Evolutionary conservation across 2,113 vertebrate genomes (phyloP).

Genomic region (Oxyruncus cristatus): DNA sequence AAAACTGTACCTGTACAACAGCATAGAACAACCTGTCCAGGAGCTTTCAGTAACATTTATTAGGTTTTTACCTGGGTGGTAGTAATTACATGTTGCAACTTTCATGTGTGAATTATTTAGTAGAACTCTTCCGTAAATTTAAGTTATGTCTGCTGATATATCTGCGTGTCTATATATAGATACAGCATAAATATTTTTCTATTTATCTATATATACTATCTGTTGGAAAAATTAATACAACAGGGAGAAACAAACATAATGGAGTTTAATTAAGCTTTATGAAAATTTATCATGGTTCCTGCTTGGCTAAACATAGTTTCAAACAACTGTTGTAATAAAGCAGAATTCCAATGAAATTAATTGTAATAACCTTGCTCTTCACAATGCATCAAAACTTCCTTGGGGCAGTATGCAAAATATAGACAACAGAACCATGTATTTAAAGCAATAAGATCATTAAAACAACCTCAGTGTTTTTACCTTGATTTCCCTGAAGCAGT

Average conservation of each 20-base stretch:
- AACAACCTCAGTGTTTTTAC: not conserved
- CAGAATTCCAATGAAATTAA: not conserved
- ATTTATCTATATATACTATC: not conserved
- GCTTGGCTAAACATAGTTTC: not conserved
- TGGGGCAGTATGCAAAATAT: not conserved
- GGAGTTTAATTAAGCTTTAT: not conserved
- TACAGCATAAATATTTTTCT: not conserved
- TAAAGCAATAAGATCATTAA: not conserved
- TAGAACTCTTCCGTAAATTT: not conserved
- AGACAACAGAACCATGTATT: not conserved
- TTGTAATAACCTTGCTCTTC: not conserved
- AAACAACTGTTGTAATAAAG: not conserved
- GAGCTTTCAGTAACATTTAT: not conserved
- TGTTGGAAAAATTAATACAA: not conserved
- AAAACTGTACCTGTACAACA: not conserved
- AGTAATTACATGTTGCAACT: not conserved
- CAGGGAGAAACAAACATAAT: not conserved
- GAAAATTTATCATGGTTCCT: not conserved
- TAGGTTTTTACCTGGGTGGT: not conserved
- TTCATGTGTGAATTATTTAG: not conserved
- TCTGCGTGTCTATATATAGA: not conserved
- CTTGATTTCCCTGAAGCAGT: not conserved
- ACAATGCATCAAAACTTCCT: not conserved
- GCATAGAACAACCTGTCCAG: not conserved
- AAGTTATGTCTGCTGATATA: not conserved